Evolutionary conservation across 2,113 vertebrate species (phyloP).

Genomic region (Lepisosteus oculatus): DNA sequence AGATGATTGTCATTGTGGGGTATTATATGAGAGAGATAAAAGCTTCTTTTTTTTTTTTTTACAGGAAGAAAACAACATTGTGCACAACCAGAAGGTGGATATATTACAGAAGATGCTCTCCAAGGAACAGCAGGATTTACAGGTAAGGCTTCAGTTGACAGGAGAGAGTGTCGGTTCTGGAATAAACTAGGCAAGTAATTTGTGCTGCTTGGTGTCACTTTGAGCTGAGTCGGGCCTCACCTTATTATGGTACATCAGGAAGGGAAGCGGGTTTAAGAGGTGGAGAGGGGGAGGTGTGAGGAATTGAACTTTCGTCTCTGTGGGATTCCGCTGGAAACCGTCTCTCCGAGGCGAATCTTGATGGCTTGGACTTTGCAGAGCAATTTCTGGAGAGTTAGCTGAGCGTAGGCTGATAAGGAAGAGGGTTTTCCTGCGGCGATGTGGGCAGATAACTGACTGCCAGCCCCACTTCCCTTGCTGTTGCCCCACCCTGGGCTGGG

Average conservation of each 20-base stretch:
- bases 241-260: too few species aligned
- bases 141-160: conserved; percentile 60
- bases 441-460: conserved; percentile 2
- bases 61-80: conserved; percentile 82
- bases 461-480: neutral
- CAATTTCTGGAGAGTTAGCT: neutral
- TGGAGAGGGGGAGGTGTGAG: too few species aligned
- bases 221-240: too few species aligned
- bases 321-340: too few species aligned
- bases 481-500: too few species aligned
- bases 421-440: conserved; percentile 29
- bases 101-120: conserved; percentile 79
- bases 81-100: conserved; percentile 82
- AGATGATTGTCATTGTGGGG: neutral
- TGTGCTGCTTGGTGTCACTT: too few species aligned
- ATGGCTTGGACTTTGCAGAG: neutral
- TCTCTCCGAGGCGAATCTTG: neutral
- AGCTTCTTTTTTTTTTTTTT: conserved; percentile 21
- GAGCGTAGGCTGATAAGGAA: conserved; percentile 24
- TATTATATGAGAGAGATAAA: too few species aligned
- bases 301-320: too few species aligned
- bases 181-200: too few species aligned
- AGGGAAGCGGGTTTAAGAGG: too few species aligned
- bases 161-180: too few species aligned
- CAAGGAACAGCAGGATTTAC: conserved; percentile 81